Evolutionary conservation across 2,113 vertebrate species (phyloP).

Genomic region (Oenanthe melanoleuca): DNA sequence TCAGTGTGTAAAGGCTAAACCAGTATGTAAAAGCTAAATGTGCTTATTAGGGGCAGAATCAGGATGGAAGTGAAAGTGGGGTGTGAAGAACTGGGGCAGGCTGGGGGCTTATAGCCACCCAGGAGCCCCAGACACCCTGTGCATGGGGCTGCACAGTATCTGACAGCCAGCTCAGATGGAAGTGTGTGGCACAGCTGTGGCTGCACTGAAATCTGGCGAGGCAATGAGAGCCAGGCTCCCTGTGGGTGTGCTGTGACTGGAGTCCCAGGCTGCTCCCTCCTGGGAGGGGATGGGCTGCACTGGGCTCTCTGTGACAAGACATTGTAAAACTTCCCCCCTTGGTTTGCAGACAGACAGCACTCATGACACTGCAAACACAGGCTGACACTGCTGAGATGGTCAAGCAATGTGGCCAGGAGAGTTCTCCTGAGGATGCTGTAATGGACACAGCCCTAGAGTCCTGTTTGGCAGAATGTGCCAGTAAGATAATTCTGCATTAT

Average conservation of each 20-base stretch:
- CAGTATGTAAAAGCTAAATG: background rate
- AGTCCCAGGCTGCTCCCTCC: background rate
- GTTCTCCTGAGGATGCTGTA: background rate
- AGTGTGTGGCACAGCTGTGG: background rate
- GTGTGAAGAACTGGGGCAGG: background rate
- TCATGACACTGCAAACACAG: background rate
- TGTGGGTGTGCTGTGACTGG: background rate
- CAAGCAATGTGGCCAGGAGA: background rate
- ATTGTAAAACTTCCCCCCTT: background rate
- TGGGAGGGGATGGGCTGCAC: background rate
- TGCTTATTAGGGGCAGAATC: background rate
- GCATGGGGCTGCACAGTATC: rapidly evolving
- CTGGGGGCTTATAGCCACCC: background rate
- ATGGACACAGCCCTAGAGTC: background rate
- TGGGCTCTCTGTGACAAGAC: background rate
- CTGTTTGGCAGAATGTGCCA: background rate
- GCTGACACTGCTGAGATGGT: background rate
- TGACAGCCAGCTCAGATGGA: background rate
- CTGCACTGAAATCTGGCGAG: background rate
- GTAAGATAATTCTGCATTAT: background rate
- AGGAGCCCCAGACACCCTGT: background rate
- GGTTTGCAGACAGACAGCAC: background rate
- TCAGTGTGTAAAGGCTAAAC: no score
- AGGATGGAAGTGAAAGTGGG: background rate
- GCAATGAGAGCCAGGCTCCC: background rate